Percentiles rank a stretch among this genome's conserved stretches.
Evolutionary conservation across 2,113 vertebrate species (phyloP).

Genomic region (Rana temporaria): DNA sequence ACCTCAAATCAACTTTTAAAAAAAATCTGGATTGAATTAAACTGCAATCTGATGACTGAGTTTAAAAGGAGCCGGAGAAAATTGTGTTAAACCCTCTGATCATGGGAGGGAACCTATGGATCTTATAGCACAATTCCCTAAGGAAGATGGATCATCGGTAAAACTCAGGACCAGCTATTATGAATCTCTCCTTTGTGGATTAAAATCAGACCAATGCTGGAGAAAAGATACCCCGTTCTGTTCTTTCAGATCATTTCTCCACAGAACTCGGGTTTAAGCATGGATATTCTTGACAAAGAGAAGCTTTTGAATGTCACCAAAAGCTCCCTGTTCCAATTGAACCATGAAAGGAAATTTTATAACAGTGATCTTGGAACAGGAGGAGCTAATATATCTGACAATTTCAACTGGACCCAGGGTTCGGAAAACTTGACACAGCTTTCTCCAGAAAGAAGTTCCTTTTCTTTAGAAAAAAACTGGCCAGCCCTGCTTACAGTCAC

Average conservation of each 20-base stretch:
- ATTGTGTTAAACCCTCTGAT: slow-evolving; percentile 37
- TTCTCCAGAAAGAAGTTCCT: slow-evolving; percentile 68
- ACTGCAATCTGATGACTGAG: slow-evolving; percentile 49
- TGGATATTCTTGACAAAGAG: slow-evolving; percentile 76
- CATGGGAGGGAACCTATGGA: slow-evolving; percentile 20
- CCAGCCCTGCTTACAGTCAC: slow-evolving; percentile 84
- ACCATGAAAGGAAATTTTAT: slow-evolving; percentile 66
- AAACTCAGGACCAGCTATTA: slow-evolving; percentile 3
- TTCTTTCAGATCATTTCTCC: slow-evolving; percentile 60
- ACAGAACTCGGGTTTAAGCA: slow-evolving; percentile 63
- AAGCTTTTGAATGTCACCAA: slow-evolving; percentile 67
- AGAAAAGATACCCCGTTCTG: slow-evolving; percentile 56
- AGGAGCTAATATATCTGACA: slow-evolving; percentile 71
- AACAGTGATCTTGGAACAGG: slow-evolving; percentile 62
- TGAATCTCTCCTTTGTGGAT: slow-evolving; percentile 27
- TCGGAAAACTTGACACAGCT: slow-evolving; percentile 73
- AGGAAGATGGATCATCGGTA: not conserved
- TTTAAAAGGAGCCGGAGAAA: slow-evolving; percentile 60
- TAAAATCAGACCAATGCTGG: slow-evolving; percentile 63
- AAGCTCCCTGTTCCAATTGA: slow-evolving; percentile 70
- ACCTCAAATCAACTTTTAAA: slow-evolving; percentile 31
- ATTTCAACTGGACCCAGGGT: slow-evolving; percentile 74
- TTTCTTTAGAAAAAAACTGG: slow-evolving; percentile 85
- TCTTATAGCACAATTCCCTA: not conserved
- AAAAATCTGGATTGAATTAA: slow-evolving; percentile 12